Conservation (phyloP, 2,888 invertebrate genomes). For the Tipula lateralis region DNA sequence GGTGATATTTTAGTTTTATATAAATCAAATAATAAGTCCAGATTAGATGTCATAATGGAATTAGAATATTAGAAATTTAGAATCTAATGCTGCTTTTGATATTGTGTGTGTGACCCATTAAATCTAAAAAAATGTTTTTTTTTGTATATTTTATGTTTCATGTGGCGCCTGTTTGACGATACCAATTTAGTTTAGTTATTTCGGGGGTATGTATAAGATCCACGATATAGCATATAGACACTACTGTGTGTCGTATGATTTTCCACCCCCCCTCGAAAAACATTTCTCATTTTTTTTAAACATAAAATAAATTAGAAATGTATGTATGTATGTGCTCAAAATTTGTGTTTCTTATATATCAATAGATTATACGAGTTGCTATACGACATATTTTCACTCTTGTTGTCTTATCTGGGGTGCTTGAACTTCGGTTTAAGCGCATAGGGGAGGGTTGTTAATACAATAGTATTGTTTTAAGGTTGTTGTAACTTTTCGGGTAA, state of each 20-base stretch:
- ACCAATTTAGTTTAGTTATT: neutral
- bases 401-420: neutral
- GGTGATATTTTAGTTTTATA: neutral
- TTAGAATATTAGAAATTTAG: slow-evolving; percentile 1
- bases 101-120: neutral
- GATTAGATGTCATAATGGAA: slow-evolving; percentile 19
- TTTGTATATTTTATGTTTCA: neutral
- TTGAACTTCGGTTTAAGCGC: neutral
- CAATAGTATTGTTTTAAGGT: neutral
- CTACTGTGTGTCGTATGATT: neutral
- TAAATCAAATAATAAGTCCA: neutral
- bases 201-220: neutral
- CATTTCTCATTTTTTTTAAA: neutral
- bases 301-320: slow-evolving; percentile 13
- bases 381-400: neutral
- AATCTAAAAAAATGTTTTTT: neutral
- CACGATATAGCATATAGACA: neutral
- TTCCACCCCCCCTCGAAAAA: neutral
- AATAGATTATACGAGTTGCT: neutral
- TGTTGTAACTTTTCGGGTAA: neutral
- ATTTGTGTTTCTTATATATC: neutral
- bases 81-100: neutral
- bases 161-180: neutral
- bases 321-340: neutral
- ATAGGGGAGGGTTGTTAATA: neutral